phyloP scores from a whole-genome alignment of 2,797 vertebrate species.

The Gymnocypris eckloni region DNA sequence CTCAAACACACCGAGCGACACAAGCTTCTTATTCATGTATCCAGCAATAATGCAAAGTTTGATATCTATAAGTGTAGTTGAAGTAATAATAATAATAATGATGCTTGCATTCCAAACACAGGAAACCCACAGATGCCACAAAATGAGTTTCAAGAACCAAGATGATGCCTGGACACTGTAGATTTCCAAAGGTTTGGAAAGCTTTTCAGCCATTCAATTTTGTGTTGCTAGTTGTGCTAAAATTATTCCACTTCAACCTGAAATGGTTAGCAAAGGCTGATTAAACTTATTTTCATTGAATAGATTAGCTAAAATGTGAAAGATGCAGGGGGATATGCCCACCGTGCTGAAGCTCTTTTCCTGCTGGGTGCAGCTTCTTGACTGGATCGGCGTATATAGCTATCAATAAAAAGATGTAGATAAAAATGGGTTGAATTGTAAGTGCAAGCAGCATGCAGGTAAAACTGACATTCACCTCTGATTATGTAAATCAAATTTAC shows the following conservation, averaged over 20 bases:
- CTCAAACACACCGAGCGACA: not conserved
- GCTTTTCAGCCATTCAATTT: not conserved
- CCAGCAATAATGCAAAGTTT: not conserved
- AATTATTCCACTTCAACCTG: constrained; percentile 5
- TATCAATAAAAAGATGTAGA: constrained; percentile 54
- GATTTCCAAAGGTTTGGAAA: not conserved
- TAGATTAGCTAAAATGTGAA: constrained; percentile 40
- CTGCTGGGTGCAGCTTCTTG: constrained; percentile 53
- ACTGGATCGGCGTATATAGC: constrained; percentile 57
- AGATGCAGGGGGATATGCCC: constrained; percentile 50
- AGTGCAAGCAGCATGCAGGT: constrained; percentile 40
- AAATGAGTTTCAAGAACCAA: not conserved
- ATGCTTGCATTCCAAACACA: constrained; percentile 8
- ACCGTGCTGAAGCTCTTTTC: constrained; percentile 58
- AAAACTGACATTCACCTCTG: constrained; percentile 29
- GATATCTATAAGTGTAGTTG: not conserved
- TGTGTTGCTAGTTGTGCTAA: not conserved
- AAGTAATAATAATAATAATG: not conserved
- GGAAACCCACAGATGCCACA: not conserved
- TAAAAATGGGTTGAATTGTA: constrained; percentile 40
- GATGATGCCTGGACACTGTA: not conserved
- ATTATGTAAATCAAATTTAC: constrained; percentile 13
- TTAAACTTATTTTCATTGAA: not conserved
- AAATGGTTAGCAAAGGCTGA: constrained; percentile 11
- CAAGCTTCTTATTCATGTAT: constrained; percentile 5